A percentile compares a stretch with the other conserved stretches of the same genome.
These are phyloP conservation scores for Steinernema khuongi DNA, from an alignment of 1,140 invertebrate species.

Conservation along the genomic window DNA sequence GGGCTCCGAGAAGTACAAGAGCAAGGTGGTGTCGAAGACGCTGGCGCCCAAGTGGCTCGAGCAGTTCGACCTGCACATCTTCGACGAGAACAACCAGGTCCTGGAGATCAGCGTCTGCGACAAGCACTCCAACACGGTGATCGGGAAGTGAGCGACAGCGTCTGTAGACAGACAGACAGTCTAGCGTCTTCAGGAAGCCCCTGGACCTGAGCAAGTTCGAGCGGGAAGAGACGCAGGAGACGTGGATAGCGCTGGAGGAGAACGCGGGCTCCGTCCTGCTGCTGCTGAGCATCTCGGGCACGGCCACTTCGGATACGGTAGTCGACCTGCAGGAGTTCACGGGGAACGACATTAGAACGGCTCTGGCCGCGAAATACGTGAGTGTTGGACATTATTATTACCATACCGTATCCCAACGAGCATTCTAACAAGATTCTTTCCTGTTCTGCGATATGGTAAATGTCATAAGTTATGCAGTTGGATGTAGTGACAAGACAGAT, in stretches of 20 bases:
- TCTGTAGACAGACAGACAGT: constrained; percentile 9
- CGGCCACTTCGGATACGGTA: constrained; percentile 64
- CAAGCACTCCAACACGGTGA: constrained; percentile 77
- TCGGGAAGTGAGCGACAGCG: constrained; percentile 68
- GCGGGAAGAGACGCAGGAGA: constrained; percentile 80
- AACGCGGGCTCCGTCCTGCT: constrained; percentile 76
- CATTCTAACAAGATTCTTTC: too few relatives aligned
- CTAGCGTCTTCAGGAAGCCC: constrained; percentile 67
- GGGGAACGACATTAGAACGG: constrained; percentile 63
- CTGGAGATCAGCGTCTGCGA: constrained; percentile 85
- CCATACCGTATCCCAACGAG: too few relatives aligned
- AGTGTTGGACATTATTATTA: too few relatives aligned
- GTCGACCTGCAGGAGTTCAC: constrained; percentile 43
- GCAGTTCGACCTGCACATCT: constrained; percentile 92
- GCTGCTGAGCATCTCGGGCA: constrained; percentile 86
- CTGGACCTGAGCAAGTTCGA: constrained; percentile 79
- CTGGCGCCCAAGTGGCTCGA: constrained; percentile 85
- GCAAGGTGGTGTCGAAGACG: constrained; percentile 74
- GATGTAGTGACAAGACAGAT: too few relatives aligned
- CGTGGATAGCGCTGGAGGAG: constrained; percentile 76
- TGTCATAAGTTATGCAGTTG: too few relatives aligned
- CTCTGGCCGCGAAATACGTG: constrained; percentile 70
- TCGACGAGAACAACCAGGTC: constrained; percentile 78
- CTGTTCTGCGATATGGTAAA: too few relatives aligned
- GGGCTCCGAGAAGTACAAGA: constrained; percentile 95